These are phyloP conservation scores for Chalcis sispes DNA, from an alignment of 2,888 invertebrate species.

Conservation along the genomic window DNA sequence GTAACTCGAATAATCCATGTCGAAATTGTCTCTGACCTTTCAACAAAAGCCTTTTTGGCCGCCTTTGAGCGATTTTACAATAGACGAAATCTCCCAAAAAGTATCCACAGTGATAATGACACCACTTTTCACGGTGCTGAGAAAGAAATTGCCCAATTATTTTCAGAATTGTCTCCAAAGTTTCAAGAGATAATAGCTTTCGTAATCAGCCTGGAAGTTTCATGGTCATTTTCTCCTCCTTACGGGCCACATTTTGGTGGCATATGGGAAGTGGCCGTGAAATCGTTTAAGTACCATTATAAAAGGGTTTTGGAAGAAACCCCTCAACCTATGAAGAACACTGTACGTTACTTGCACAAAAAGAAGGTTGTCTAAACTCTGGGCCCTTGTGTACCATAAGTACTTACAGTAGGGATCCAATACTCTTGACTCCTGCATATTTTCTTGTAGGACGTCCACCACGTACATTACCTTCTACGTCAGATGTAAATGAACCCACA, in stretches of 20 bases:
- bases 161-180: background rate
- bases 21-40: background rate
- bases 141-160: background rate
- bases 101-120: background rate
- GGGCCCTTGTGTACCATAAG: background rate
- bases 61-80: background rate
- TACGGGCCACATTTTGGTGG: background rate
- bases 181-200: background rate
- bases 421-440: background rate
- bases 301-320: background rate
- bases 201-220: background rate
- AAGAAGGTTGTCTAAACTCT: background rate
- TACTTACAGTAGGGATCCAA: background rate
- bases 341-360: background rate
- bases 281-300: background rate
- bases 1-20: background rate
- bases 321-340: background rate
- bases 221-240: background rate
- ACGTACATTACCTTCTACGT: background rate
- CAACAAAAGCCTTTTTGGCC: background rate
- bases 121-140: too few relatives aligned
- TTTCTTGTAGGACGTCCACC: background rate
- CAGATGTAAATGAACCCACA: too few relatives aligned
- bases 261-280: background rate
- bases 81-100: background rate